phyloP scores from a whole-genome alignment of 2,797 vertebrate species.

The Halcyon badia region DNA sequence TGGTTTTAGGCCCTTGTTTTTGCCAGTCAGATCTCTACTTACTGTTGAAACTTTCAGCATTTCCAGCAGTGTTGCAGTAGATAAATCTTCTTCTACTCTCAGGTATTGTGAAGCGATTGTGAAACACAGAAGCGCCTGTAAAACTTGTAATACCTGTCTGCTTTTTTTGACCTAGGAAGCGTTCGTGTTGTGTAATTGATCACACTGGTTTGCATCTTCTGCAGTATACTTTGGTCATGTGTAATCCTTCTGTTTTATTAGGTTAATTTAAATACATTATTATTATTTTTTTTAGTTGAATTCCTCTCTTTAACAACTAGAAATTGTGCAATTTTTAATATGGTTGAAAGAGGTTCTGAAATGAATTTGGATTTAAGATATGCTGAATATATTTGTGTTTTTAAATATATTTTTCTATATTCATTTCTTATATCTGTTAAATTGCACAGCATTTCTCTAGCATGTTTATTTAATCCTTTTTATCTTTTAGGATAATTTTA shows the following conservation, averaged over 20 bases:
- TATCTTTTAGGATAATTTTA: constrained; percentile 89
- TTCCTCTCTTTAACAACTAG: neutral
- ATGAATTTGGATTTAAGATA: neutral
- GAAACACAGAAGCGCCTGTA: neutral
- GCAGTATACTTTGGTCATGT: neutral
- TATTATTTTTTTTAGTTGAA: neutral
- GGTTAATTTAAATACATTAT: neutral
- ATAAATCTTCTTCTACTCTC: constrained; percentile 94
- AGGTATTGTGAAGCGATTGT: constrained; percentile 81
- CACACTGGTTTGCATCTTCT: neutral
- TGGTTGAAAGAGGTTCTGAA: neutral
- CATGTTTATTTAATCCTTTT: neutral
- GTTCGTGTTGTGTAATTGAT: neutral
- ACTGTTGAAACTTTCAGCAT: constrained; percentile 98
- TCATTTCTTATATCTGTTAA: neutral
- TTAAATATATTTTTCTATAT: neutral
- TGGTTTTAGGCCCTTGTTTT: constrained; percentile 88
- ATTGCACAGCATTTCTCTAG: neutral
- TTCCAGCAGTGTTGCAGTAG: constrained; percentile 93
- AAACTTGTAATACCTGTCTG: neutral
- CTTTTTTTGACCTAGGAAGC: neutral
- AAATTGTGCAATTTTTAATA: neutral
- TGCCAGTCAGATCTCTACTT: constrained; percentile 91
- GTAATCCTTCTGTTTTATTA: neutral
- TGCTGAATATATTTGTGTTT: neutral